Evolutionary conservation across 2,888 invertebrate genomes (phyloP).

Genomic region (Campoletis raptor): DNA sequence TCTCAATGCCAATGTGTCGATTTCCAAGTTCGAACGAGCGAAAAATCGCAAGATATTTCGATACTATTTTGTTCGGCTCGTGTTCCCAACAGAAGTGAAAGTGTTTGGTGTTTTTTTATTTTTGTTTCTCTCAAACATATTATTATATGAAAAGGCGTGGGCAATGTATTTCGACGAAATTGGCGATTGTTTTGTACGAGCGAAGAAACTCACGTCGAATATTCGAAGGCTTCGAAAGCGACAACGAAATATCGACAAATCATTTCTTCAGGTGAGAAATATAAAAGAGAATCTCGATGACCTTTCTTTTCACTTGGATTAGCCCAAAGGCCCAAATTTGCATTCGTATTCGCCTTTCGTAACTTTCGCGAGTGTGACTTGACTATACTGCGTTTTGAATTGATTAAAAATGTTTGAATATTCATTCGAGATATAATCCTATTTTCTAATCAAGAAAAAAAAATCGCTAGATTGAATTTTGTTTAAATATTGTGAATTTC

Average conservation of each 20-base stretch:
- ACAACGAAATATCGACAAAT: constrained; percentile 25
- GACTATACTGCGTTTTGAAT: not conserved
- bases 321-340: constrained; percentile 22
- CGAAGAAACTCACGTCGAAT: constrained; percentile 43
- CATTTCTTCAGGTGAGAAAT: constrained; percentile 54
- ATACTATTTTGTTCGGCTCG: constrained; percentile 14
- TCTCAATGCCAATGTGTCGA: not conserved
- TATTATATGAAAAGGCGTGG: constrained; percentile 2
- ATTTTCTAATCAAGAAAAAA: not conserved
- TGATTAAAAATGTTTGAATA: not conserved
- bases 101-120: constrained; percentile 30
- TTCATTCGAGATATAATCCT: not conserved
- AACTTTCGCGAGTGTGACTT: not conserved
- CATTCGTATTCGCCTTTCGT: constrained; percentile 31
- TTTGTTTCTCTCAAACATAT: not conserved
- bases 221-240: constrained; percentile 35
- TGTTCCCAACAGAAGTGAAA: constrained; percentile 45
- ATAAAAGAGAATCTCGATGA: not conserved
- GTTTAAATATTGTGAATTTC: not conserved
- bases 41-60: constrained; percentile 17
- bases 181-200: constrained; percentile 49
- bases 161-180: constrained; percentile 62
- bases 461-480: not conserved
- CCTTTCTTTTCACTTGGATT: constrained; percentile 2
- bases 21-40: not conserved